Base-by-base conservation (phyloP, 2,888 invertebrate species). In the Antheraea assamensis region DNA sequence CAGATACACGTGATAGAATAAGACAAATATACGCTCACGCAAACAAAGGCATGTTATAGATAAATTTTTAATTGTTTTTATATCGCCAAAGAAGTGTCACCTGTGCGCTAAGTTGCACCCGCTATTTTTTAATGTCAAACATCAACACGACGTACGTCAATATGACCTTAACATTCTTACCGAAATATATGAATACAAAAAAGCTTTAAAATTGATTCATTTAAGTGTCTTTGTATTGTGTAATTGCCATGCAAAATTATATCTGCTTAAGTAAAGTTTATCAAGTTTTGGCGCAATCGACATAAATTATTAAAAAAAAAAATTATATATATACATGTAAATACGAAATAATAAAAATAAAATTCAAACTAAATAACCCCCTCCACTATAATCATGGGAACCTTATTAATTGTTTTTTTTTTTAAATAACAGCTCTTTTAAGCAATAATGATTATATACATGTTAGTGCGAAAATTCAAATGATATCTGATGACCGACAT, bases 221-320 rank as follows among this genome's bases (percentile, higher is more conserved):
- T 58, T 58, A 58, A 58, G 13, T 58, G 21, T 58, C 13, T 8
- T 13, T 58, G n/a, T 58, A 58, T 24, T 13, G 58, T 58, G 58
- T 58, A 64, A 30, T 64, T 30, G 61, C 61, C 61, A 64, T 64
- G 61, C 61, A 64, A 30, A 30, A 64, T 64, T 64, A 64, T 27
- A 30, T 64, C 30, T 64, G 61, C 61, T 64, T 64, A 64, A 64
- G 30, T 64, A 64, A 30, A 17, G 30, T 30, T 30, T 64, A 64
- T 64, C 27, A 64, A 64, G 61, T 64, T 27, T 64, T 64, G 61
- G 61, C 58, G 58, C 58, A 58, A 58, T 58, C 24, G 58, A 58
- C 24, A 52, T 30, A 64, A 30, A 7, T 13, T 64, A 17, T 17
- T 17, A 30, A 8, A 21, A 58, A 58, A 55, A 21, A 58, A n/a